These are phyloP conservation scores for Leucopsar rothschildi DNA, from an alignment of 2,113 vertebrate genomes.

Conservation along the genomic window DNA sequence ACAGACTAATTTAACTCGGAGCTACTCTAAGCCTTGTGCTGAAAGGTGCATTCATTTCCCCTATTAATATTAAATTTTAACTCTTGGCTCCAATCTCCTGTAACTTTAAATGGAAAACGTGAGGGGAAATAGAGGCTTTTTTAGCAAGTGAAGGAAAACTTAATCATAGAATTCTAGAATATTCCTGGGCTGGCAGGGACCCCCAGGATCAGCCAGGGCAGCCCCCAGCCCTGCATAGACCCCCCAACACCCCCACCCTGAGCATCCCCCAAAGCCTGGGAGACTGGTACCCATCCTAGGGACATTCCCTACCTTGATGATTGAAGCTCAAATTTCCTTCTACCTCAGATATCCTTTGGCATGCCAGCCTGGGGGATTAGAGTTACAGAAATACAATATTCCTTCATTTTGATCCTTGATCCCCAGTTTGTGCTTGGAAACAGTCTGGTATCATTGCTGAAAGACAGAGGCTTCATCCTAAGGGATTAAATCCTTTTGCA, in stretches of 20 bases:
- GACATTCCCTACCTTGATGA: neutral
- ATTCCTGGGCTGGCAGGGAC: neutral
- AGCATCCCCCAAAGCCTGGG: neutral
- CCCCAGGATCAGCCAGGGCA: accelerated
- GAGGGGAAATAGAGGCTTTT: neutral
- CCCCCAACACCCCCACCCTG: neutral
- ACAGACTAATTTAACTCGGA: neutral
- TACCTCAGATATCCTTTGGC: neutral
- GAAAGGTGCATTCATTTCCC: neutral
- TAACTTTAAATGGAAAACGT: neutral
- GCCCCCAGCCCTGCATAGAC: neutral
- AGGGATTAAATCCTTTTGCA: neutral
- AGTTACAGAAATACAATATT: neutral
- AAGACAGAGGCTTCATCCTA: neutral
- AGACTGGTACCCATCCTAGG: neutral
- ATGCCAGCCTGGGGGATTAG: neutral
- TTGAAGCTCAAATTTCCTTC: neutral
- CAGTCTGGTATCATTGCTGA: neutral
- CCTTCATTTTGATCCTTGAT: neutral
- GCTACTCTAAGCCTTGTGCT: neutral
- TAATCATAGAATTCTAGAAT: neutral
- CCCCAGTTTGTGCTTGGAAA: neutral
- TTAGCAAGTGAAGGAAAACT: neutral
- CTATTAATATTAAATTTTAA: neutral
- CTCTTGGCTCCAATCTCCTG: neutral